phyloP scores from a whole-genome alignment of 2,113 vertebrate genomes.

The Calidris pygmaea region DNA sequence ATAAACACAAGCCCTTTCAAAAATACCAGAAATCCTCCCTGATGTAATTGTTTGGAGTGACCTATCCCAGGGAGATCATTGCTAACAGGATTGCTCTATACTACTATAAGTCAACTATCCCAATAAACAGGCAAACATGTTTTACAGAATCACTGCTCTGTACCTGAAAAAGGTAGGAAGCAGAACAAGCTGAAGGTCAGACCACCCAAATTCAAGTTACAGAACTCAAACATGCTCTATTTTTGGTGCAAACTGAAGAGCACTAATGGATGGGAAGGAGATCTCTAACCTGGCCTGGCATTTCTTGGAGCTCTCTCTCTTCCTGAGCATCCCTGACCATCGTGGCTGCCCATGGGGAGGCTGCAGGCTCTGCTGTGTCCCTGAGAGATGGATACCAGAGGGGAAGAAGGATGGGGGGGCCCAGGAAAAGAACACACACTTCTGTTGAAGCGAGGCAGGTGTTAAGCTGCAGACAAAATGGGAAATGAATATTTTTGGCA shows the following conservation, averaged over 20 bases:
- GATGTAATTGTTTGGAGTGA: background rate
- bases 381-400: accelerated
- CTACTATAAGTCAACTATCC: background rate
- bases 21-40: background rate
- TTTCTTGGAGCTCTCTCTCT: background rate
- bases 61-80: background rate
- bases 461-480: background rate
- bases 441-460: background rate
- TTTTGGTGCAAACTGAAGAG: background rate
- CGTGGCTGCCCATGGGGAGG: background rate
- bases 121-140: background rate
- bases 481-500: background rate
- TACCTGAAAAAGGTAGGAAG: background rate
- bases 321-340: background rate
- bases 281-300: background rate
- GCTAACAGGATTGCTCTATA: background rate
- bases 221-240: background rate
- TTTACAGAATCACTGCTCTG: background rate
- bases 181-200: background rate
- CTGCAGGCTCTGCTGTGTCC: background rate
- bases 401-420: background rate
- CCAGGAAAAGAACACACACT: background rate
- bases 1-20: background rate
- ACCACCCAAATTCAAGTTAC: background rate
- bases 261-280: background rate